Evolutionary conservation across 2,113 vertebrate species (phyloP), one percentile per base, ranked within the genome.

Genomic region (Chelonoidis abingdonii): DNA sequence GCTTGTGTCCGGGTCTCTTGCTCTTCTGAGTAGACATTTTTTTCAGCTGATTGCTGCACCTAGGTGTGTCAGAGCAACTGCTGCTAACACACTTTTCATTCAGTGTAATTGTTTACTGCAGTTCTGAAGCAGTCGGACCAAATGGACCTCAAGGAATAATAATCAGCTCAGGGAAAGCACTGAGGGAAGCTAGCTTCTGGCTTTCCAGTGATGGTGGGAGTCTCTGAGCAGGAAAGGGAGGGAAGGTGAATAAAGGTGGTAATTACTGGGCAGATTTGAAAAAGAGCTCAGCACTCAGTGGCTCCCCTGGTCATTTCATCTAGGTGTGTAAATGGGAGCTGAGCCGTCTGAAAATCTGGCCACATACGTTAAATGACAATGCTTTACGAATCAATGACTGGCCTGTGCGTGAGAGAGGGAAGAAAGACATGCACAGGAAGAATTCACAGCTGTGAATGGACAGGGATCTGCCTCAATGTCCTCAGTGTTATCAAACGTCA

Each of bases 41-140:
- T 75, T 83, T 62, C 44, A 56, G 69, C n/a, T 93, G 29, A 41
- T 53, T 88, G 72, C 35, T 89, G 53, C 86, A 88, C 35, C 8
- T 50, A 91, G 35, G 5, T 80, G 86, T 5, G 56, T 91, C 41
- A 82, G 22, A 93, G 54, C 16, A 89, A 75, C 53, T 1, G 3
- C 44, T 79, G 44, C 44, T 53, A 52, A 21, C 53, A 41, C 19
- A 29, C 49, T 25, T 47, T 27, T 84, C 29, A 9, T 81, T 50
- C 5, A 3, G 14, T 1, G 1, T 0, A 0, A 24, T 72, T 41
- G 3, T 65, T 87, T 90, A 17, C 41, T 52, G 87, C 57, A 27
- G 13, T 41, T 13, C 35, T 2, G 1, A 81, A 86, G 41, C 38
- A 59, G 69, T 1, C 41, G 53, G 25, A 83, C n/a, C 14, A 41